These are phyloP conservation scores for Tetramorium simillimum DNA, from an alignment of 1,140 invertebrate genomes.

Conservation along the genomic window DNA sequence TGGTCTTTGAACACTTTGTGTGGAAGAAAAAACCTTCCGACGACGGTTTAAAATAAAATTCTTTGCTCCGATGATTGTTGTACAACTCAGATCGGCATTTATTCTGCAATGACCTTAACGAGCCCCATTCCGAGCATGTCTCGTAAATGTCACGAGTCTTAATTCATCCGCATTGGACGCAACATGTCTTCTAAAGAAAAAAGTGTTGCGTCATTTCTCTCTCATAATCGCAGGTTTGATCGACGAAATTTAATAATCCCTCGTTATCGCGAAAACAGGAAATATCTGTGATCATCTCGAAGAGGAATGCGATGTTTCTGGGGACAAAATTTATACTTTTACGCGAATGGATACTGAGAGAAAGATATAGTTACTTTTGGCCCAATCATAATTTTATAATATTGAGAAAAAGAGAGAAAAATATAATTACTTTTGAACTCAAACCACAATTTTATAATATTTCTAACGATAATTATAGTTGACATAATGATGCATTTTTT, in stretches of 20 bases:
- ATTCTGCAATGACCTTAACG: slow-evolving; percentile 51
- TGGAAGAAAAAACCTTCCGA: neutral
- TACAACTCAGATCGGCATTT: slow-evolving; percentile 57
- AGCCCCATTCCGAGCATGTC: slow-evolving; percentile 43
- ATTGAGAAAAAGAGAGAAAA: too few relatives aligned
- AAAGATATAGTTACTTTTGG: too few relatives aligned
- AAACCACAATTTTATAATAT: too few relatives aligned
- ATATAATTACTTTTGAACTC: too few relatives aligned
- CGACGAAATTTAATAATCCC: slow-evolving; percentile 15
- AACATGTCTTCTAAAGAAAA: neutral
- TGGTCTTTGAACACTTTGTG: neutral
- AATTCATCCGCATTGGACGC: slow-evolving; percentile 44
- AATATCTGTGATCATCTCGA: neutral
- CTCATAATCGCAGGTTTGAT: neutral
- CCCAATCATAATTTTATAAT: too few relatives aligned
- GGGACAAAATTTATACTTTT: neutral
- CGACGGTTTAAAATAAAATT: slow-evolving; percentile 49
- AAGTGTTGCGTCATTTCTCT: neutral
- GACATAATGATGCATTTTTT: too few relatives aligned
- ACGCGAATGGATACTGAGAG: neutral
- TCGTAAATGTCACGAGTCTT: slow-evolving; percentile 53
- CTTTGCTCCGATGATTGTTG: slow-evolving; percentile 55
- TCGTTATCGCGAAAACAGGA: neutral
- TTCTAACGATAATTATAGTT: too few relatives aligned
- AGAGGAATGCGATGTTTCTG: neutral